Base-by-base conservation (phyloP, 2,888 invertebrate genomes). In the Calephelis perditalis region DNA sequence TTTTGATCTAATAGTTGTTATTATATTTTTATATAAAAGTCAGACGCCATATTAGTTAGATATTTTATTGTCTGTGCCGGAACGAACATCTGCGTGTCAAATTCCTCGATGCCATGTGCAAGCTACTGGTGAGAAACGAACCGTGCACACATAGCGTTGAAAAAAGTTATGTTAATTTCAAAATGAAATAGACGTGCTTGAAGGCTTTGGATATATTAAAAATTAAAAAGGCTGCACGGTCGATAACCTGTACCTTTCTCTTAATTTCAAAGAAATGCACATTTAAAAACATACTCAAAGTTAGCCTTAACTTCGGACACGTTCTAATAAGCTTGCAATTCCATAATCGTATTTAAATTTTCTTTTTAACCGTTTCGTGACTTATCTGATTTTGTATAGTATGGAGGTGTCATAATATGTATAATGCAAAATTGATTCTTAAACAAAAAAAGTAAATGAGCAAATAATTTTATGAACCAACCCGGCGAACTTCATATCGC, bases 71-170 rank as follows among this genome's bases (percentile, higher is more conserved):
- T 81, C 78, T 79, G 77, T 69, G 72, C 76, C 79, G 81, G 82
- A 82, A 83, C 81, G 81, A 81, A 84, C 89, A 89, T 89, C 89
- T 90, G 89, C 89, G 87, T 86, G 86, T 88, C 86, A 82, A 89
- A 90, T 90, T 89, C 89, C 88, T 83, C 70, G 70, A 73, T 76
- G 86, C 86, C 89, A 89, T 90, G 88, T 90, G 89, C 86, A 81
- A 67, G 78, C 79, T 74, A 75, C 78, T 82, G 81, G 77, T 86
- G 88, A 85, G 87, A 87, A 88, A 69, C 86, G 79, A 79, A 81
- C 81, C 86, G 81, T 85, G 80, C 78, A 78, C 78, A 79, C 77
- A 79, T 78, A 74, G 71, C 70, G 67, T 63, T 67, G 69, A 75
- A 81, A 83, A 78, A 80, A 74, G 52, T 52, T 52, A 73, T 71